Base-by-base conservation (phyloP, 2,888 invertebrate species). In the Ormia ochracea region DNA sequence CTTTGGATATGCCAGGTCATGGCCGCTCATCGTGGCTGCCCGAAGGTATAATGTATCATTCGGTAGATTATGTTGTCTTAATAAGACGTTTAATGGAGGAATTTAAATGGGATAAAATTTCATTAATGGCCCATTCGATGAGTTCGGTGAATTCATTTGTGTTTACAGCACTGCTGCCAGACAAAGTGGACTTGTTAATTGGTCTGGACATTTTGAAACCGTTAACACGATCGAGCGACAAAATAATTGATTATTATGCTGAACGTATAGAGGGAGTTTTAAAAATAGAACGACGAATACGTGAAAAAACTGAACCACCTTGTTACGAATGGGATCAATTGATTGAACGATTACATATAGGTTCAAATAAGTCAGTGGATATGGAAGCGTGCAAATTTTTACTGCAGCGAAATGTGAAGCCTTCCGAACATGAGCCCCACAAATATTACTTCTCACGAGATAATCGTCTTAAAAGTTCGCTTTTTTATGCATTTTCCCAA, bases 1-100 rank as follows among this genome's bases (percentile, higher is more conserved):
- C 94, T 0, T 88, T 94, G 17, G 94, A 94, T 87, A 90, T 93
- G 23, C 94, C 94, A 1, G 94, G 95, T 0, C 94, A 95, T 87
- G 95, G 95, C 0, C 84, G 91, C 1, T 95, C 95, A 0, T 93
- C 93, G 0, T 93, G 93, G 91, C 87, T 93, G 65, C 94, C 94
- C 1, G 86, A 90, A 63, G 94, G 95, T 21, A 86, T 90, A 28
- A 87, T 88, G 21, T 92, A 93, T 81, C 88, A 91, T 81, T 88
- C 89, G 12, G 83, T 89, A 1, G 89, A 90, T 59, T 89, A 89
- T 77, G 82, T 91, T 38, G 89, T 87, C 83, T 68, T 92, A 36
- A 86, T 95, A 12, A 88, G 92, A 36, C 89, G 91, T 54, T 83
- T 94, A 56, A 91, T 92, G 84, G 90, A 93, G 17, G 91, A 94